These are phyloP conservation scores for Eretmodus cyanostictus DNA, from an alignment of 2,113 vertebrate species.

Conservation along the genomic window DNA sequence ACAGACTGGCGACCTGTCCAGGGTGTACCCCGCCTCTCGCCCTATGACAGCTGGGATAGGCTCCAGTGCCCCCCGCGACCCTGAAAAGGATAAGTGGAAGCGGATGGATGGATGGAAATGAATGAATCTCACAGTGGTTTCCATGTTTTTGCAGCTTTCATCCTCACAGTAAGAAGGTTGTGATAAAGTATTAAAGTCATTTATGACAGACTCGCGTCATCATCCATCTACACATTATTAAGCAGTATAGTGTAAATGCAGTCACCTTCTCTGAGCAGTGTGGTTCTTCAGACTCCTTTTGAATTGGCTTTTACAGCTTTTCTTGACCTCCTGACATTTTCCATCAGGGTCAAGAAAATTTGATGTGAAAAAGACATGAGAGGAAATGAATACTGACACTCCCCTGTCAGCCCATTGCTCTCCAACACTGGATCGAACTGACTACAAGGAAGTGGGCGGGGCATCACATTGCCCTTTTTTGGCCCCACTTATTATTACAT, in stretches of 20 bases:
- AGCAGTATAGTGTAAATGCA: neutral
- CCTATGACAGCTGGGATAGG: too few species aligned
- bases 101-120: neutral
- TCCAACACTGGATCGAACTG: neutral
- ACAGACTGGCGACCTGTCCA: too few species aligned
- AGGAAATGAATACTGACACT: neutral
- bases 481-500: neutral
- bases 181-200: neutral
- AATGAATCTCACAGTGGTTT: neutral
- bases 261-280: neutral
- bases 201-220: neutral
- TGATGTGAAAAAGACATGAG: neutral
- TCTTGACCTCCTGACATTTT: neutral
- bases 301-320: rapidly evolving
- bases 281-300: neutral
- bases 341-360: neutral
- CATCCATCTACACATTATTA: neutral
- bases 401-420: neutral
- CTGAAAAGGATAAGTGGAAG: too few species aligned
- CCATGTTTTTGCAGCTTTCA: neutral
- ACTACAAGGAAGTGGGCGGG: neutral
- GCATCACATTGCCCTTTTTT: neutral
- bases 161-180: neutral
- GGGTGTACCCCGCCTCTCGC: too few species aligned
- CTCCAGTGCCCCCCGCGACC: too few species aligned